Evolutionary conservation across 35 echinoderm and acorn worm genomes (phyloP).

Genomic region (Strongylocentrotus purpuratus): DNA sequence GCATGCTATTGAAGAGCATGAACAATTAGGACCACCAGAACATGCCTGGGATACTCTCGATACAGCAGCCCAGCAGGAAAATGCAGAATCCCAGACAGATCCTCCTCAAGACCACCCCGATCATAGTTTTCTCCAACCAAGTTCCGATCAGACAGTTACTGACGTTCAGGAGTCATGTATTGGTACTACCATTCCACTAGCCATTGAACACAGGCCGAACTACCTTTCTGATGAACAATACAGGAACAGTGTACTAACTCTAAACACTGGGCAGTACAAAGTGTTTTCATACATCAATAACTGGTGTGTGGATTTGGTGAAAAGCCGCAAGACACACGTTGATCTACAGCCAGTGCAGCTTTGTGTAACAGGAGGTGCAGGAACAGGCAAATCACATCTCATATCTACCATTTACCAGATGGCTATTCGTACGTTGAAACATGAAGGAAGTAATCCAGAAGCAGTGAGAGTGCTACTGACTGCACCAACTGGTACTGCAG

Average conservation of each 20-base stretch:
- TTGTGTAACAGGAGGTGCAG: background rate
- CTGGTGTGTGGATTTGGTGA: background rate
- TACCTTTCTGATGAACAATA: background rate
- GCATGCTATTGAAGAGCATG: conserved; percentile 31
- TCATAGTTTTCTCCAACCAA: background rate
- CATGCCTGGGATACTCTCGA: conserved; percentile 64
- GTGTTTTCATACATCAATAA: background rate
- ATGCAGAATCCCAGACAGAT: background rate
- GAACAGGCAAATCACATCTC: too few relatives aligned
- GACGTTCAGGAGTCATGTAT: background rate
- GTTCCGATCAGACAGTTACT: too few relatives aligned
- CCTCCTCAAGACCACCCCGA: background rate
- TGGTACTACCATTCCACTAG: background rate
- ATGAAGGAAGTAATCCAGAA: conserved; percentile 15
- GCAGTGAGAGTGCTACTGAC: conserved; percentile 64
- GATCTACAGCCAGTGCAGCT: too few relatives aligned
- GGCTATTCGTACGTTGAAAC: background rate
- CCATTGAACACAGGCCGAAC: background rate
- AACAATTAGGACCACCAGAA: conserved; percentile 49
- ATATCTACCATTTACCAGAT: background rate
- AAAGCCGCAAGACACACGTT: too few relatives aligned
- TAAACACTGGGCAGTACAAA: background rate
- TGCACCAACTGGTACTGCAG: conserved; percentile 33
- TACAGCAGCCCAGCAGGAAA: background rate
- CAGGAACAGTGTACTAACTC: background rate